A percentile compares a stretch with the other conserved stretches of the same genome.
These are phyloP conservation scores for Elaphurus davidianus DNA, from an alignment of 2,113 vertebrate species.

Conservation along the genomic window DNA sequence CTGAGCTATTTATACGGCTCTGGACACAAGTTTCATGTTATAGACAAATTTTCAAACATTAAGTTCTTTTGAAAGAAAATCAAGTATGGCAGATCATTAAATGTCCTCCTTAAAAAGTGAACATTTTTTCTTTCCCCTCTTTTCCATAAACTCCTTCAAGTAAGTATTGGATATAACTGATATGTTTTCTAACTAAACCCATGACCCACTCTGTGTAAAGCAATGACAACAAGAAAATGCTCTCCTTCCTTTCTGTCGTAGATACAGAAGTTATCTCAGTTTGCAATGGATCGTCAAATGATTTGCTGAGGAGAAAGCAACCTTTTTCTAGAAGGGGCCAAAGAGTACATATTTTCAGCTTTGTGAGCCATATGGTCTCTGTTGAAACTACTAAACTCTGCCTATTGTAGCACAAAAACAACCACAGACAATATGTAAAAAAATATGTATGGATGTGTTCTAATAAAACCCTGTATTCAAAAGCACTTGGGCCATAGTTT, in stretches of 20 bases:
- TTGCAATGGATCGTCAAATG: not conserved
- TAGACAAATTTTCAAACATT: conserved; percentile 32
- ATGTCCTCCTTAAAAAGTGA: conserved; percentile 19
- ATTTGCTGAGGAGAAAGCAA: not conserved
- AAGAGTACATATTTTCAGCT: not conserved
- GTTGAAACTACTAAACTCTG: not conserved
- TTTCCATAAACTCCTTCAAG: not conserved
- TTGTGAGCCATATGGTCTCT: not conserved
- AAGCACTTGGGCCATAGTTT: not conserved
- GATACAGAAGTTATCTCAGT: not conserved
- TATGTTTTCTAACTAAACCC: not conserved
- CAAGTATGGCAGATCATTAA: conserved; percentile 30
- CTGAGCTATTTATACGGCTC: conserved; percentile 20
- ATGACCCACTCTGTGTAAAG: not conserved
- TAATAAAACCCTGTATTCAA: not conserved
- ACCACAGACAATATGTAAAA: not conserved
- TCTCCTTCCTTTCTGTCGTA: not conserved
- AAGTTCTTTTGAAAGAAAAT: conserved; percentile 50
- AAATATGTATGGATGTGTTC: not conserved
- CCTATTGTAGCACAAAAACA: not conserved
- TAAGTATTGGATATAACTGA: not conserved
- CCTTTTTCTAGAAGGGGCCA: not conserved
- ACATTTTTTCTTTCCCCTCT: not conserved
- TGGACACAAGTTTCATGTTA: conserved; percentile 43
- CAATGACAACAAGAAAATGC: not conserved